Evolutionary conservation across 2,888 invertebrate genomes (phyloP).

Genomic region (Ophioninae sp.): DNA sequence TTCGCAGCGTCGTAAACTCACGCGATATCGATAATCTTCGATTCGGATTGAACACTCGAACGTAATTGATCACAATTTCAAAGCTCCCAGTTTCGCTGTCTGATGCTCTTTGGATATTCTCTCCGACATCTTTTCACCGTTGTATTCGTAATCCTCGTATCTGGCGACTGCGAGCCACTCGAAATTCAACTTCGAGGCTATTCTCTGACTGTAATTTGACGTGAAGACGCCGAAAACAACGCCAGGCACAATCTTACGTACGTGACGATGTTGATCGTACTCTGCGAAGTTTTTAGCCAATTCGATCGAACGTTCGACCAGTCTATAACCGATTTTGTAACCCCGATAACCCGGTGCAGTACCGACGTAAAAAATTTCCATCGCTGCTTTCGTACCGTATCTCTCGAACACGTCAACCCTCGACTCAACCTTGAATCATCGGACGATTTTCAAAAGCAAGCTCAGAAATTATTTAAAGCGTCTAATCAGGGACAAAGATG

Average conservation of each 20-base stretch:
- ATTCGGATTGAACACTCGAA: not conserved
- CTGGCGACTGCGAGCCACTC: constrained; percentile 82
- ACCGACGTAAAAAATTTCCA: constrained; percentile 87
- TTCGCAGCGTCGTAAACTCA: not conserved
- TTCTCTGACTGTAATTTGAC: constrained; percentile 83
- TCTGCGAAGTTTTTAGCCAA: constrained; percentile 70
- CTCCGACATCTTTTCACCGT: constrained; percentile 84
- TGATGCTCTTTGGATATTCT: constrained; percentile 81
- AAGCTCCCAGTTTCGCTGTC: constrained; percentile 66
- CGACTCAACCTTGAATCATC: constrained; percentile 68
- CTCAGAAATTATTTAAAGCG: not conserved
- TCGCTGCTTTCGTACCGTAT: constrained; percentile 83
- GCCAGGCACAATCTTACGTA: constrained; percentile 68
- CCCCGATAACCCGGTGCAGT: constrained; percentile 83
- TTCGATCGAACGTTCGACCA: constrained; percentile 83
- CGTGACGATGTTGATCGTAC: constrained; percentile 69
- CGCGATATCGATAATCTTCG: not conserved
- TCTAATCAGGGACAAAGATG: too few species aligned
- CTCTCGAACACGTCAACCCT: constrained; percentile 82
- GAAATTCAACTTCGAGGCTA: constrained; percentile 84
- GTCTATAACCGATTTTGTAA: constrained; percentile 82
- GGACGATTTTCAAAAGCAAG: not conserved
- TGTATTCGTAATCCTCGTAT: constrained; percentile 83
- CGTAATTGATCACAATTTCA: constrained; percentile 54
- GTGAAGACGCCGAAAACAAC: constrained; percentile 85